A percentile compares a stretch with the other conserved stretches of the same genome.
These are phyloP conservation scores for Drosophila ironensis DNA, from an alignment of 1,140 invertebrate species.

Conservation along the genomic window DNA sequence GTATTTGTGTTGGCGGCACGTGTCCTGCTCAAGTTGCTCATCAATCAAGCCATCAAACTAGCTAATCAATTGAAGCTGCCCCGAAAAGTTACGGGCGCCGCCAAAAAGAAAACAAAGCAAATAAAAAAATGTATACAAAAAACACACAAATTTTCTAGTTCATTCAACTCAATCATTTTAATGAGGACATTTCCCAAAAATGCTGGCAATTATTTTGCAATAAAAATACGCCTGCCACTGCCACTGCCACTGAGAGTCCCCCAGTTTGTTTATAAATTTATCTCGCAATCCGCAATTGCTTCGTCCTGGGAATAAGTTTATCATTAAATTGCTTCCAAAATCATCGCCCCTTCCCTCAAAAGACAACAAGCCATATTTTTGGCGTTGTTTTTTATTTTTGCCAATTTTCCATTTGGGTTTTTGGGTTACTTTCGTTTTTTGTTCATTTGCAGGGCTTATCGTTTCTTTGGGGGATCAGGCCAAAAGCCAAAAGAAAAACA, in stretches of 20 bases:
- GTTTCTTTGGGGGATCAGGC: not conserved
- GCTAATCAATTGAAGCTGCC: slow-evolving; percentile 35
- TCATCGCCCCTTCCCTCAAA: not conserved
- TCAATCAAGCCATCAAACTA: slow-evolving; percentile 39
- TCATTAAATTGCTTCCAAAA: slow-evolving; percentile 27
- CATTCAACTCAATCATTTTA: slow-evolving; percentile 15
- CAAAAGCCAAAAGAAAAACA: not conserved
- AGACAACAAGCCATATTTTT: too few relatives aligned
- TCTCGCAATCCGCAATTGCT: not conserved
- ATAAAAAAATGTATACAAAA: not conserved
- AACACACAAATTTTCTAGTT: slow-evolving; percentile 12
- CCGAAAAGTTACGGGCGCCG: not conserved
- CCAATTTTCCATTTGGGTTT: slow-evolving; percentile 25
- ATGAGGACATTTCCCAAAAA: not conserved
- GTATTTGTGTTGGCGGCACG: slow-evolving; percentile 16
- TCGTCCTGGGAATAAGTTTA: slow-evolving; percentile 6
- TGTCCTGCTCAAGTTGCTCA: slow-evolving; percentile 12
- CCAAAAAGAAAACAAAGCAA: not conserved
- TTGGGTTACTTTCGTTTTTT: not conserved
- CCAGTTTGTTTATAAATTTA: not conserved
- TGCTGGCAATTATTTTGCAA: not conserved
- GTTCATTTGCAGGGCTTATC: slow-evolving; percentile 31
- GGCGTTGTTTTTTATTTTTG: slow-evolving; percentile 8
- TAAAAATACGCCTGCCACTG: not conserved
- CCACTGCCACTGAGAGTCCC: not conserved